Evolutionary conservation across 2,113 vertebrate species (phyloP), one percentile per base, ranked within the genome.

Genomic region (Malurus alboscapulatus): DNA sequence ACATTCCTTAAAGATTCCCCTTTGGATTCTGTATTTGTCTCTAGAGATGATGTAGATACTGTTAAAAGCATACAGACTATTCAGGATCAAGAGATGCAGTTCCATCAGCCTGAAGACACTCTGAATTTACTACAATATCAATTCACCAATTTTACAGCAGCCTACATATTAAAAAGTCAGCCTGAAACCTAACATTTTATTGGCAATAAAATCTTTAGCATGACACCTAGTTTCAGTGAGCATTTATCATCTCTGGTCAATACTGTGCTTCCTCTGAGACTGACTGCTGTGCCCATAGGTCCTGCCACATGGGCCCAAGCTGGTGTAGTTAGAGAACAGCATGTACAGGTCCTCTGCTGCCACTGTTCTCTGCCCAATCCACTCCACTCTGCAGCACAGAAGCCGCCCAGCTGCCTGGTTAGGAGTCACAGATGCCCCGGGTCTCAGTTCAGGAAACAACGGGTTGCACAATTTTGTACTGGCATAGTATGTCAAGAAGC

Each of bases 341-440:
- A 0, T 3, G 38, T 63, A 48, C 36, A 36, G 61, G 27, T 26
- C 47, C 42, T 40, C 24, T 3, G 3, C 73, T 55, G 68, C 57
- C 7, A 0, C n/a, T 63, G 50, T 17, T 32, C 36, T 63, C 65
- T 67, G 55, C 44, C 61, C 80, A 55, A 68, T 19, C 63, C 7
- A 0, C 80, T 90, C 14, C 40, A 45, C 54, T 59, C 50, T 0
- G 0, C 76, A 40, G 68, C 84, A 36, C 0, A 0, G 47, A 47
- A 76, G 17, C 14, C 72, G 55, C 12, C 6, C 65, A 11, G 34
- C 38, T 72, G 55, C 57, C 65, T 26, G 3, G 22, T 6, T 8
- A 15, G 68, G 40, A 87, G 73, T 17, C 45, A 44, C 0, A 0
- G 47, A 63, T 0, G 0, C 25, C 26, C 12, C 0, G 0, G 29